Evolutionary conservation across 2,113 vertebrate species (phyloP), one percentile per base, ranked within the genome.

Genomic region (Laticauda laticaudata): DNA sequence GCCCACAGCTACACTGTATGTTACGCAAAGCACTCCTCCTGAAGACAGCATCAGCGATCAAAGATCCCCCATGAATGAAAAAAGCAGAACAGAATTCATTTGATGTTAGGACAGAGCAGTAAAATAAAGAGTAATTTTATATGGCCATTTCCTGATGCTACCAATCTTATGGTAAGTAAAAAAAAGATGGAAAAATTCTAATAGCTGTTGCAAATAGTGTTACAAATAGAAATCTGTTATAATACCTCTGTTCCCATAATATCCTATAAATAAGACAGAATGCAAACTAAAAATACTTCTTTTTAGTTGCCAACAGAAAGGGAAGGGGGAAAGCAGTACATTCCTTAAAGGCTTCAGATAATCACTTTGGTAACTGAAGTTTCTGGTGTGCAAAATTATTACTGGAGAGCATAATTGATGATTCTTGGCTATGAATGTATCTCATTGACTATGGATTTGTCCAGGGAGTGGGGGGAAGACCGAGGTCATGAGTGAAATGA

Each of bases 21-120:
- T 98, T 95, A 98, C 93, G 4, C 98, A 98, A 23, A 99, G 97
- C 75, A 98, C 91, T 5, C 97, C 98, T 45, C 98, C 98, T 99
- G 95, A 54, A 81, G 75, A 61, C 23, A 86, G 59, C 51, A 88
- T 55, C 9, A 7, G 51, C 45, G 24, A 86, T 39, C 75, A 39
- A 56, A 86, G 81, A 86, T 11, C 5, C 39, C 43, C 39, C 8
- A 11, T 18, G 10, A 24, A 39, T 53, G 10, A 87, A 53, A 18
- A 90, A 54, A 85, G n/a, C 29, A 59, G 26, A 51, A 89, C 2
- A 56, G 15, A 89, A 43, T 81, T 81, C 18, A 81, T 8, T 29
- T 92, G 57, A 69, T 51, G 9, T 45, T 86, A 53, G 43, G 4
- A 29, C 3, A 4, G 14, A 39, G n/a, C 93, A 54, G 55, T 3